Base-by-base conservation (phyloP, 2,888 invertebrate species). In the Mongoloraphidia duomilia region DNA sequence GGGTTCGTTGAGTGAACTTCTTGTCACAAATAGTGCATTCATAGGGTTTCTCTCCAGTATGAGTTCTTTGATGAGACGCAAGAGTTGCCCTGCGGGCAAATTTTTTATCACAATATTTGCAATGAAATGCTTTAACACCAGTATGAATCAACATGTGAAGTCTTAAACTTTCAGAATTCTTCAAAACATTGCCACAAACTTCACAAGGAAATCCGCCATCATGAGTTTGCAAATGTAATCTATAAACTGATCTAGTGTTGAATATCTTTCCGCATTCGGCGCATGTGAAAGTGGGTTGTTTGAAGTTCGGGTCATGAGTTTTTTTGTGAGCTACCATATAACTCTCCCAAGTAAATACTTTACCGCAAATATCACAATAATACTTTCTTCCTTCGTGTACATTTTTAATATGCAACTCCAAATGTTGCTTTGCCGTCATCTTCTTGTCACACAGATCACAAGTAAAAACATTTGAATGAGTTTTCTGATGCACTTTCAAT, bases 171-270 rank as follows among this genome's bases (percentile, higher is more conserved):
- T 26, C 26, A 36, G 34, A 13, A 46, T 49, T 49, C 34, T 35
- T n/a, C 26, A 26, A 26, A 6, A 26, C 26, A 8, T 26, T 26
- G 26, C 26, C 26, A 8, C 26, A 26, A 26, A 26, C 26, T 26
- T 26, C 26, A 26, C 26, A 26, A 3, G 26, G 26, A 26, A 26
- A 26, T 26, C 11, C 33, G 45, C 2, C 46, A 34, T 39, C 13
- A 55, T 57, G 35, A 55, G 51, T 54, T 40, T 53, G 44, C 1
- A 59, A 52, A 46, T 60, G 60, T 13, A 53, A 50, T 10, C 41
- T 4, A 53, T 56, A 17, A 58, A 41, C 3, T 49, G 44, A 42
- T 9, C 52, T 49, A 12, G 55, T 52, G 44, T 51, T 57, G 40
- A 56, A 57, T 10, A 11, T 33, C 44, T 53, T 55, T 5, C 41